Base-by-base conservation (phyloP, 1,140 invertebrate genomes). In the Mylabris phalerata region DNA sequence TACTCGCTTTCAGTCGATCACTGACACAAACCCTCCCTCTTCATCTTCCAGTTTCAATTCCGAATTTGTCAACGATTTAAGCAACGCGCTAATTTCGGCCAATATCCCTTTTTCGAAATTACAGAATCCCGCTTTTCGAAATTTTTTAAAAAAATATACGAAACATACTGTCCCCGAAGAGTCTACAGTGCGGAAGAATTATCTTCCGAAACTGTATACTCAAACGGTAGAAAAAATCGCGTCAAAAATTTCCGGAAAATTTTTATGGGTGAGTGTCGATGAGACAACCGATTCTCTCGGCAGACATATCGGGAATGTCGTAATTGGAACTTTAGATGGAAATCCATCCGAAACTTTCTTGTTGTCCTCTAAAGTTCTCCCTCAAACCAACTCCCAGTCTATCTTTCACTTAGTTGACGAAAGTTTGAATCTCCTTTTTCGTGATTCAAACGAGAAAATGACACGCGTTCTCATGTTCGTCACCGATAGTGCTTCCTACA, bases 401-500 rank as follows among this genome's bases (percentile, higher is more conserved):
- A 32, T 32, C 4, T 32, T 32, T 32, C 4, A 32, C 4, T 32
- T 32, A 7, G 7, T 32, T 7, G 4, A 4, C 0, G 27, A 32
- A 4, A 32, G 27, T 32, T 32, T 32, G 7, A 32, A 32, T 32
- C 27, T 32, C 2, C 7, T 32, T 4, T 32, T 32, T 7, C 0
- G 4, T 7, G 27, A 32, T 7, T 4, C 4, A 32, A 32, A 32
- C 7, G 27, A 32, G 7, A 32, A 13, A 13, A 13, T 13, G 4
- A 32, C 27, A 32, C 4, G 27, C 7, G 24, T 47, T 48, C 24
- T 48, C 11, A 13, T 55, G 6, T 47, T 71, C 13, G 9, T 65
- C 10, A 66, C 63, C n/a, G 69, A 71, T 62, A 67, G 45, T 24
- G 71, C 64, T 19, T 42, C 67, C 26, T 73, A 72, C 52, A 72